Percentiles rank a stretch among this genome's conserved stretches.
These are phyloP conservation scores for Vespertilio murinus DNA, from an alignment of 2,797 vertebrate species.

Conservation along the genomic window DNA sequence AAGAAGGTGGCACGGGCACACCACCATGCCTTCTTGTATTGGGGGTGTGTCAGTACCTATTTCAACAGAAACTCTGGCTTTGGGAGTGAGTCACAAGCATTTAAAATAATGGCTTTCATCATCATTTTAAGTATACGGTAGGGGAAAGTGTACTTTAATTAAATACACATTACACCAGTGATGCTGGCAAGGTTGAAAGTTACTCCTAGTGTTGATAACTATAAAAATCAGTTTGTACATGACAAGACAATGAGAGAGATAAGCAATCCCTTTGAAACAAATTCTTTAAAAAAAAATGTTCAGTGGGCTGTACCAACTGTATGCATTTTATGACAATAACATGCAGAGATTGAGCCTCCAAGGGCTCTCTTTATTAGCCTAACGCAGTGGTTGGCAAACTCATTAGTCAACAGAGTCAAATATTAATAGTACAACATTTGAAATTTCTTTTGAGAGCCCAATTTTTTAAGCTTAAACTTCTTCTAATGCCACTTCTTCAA, in stretches of 20 bases:
- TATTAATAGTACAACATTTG: too few species aligned
- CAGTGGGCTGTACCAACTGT: slow-evolving; percentile 85
- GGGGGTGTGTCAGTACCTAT: slow-evolving; percentile 49
- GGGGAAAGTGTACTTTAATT: slow-evolving; percentile 83
- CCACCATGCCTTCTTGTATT: slow-evolving; percentile 26
- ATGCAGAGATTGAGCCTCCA: slow-evolving; percentile 82
- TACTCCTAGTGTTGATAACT: slow-evolving; percentile 79
- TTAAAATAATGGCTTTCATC: slow-evolving; percentile 89
- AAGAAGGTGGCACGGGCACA: slow-evolving; percentile 47
- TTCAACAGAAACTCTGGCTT: slow-evolving; percentile 84
- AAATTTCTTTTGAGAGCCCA: too few species aligned
- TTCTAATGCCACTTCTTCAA: too few species aligned
- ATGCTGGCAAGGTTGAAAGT: slow-evolving; percentile 77
- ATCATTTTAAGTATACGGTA: slow-evolving; percentile 79
- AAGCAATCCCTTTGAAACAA: neutral
- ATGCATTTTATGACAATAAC: slow-evolving; percentile 81
- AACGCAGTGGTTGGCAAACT: slow-evolving; percentile 1
- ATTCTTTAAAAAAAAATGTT: neutral
- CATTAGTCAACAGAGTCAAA: too few species aligned
- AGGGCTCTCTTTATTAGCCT: slow-evolving; percentile 84
- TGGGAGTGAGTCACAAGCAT: slow-evolving; percentile 84
- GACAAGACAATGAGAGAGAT: slow-evolving; percentile 80
- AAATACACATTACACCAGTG: slow-evolving; percentile 85
- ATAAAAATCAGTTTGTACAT: slow-evolving; percentile 80
- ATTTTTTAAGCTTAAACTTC: too few species aligned